A percentile compares a stretch with the other conserved stretches of the same genome.
phyloP scores from a whole-genome alignment of 2,888 invertebrate species.

The Drosophila falleni region DNA sequence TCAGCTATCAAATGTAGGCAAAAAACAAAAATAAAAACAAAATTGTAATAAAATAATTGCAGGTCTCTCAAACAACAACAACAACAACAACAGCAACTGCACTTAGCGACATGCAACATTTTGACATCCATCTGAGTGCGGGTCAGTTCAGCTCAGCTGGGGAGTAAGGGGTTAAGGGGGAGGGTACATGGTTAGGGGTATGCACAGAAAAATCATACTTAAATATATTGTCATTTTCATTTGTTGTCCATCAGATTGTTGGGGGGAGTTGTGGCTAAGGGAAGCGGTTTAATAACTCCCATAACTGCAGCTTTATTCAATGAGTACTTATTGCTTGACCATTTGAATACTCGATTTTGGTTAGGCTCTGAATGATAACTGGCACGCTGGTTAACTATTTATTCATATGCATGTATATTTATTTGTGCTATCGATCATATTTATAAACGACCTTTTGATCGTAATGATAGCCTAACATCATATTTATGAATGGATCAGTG shows the following conservation, averaged over 20 bases:
- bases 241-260: conserved; percentile 30
- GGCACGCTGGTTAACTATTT: conserved; percentile 35
- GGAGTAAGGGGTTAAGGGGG: too few species aligned
- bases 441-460: conserved; percentile 18
- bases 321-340: conserved; percentile 42
- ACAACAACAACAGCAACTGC: conserved; percentile 56
- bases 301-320: conserved; percentile 55
- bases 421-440: conserved; percentile 4
- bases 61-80: conserved; percentile 56
- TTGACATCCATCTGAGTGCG: conserved; percentile 52
- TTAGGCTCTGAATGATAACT: conserved; percentile 55
- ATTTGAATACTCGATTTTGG: conserved; percentile 30
- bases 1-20: conserved; percentile 57
- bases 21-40: conserved; percentile 29
- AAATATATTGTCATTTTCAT: conserved; percentile 49
- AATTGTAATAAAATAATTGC: conserved; percentile 75
- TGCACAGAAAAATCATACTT: conserved; percentile 7
- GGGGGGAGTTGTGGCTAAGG: not conserved
- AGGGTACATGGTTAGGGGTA: not conserved
- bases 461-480: conserved; percentile 1
- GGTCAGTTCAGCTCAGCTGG: conserved; percentile 40
- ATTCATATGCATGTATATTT: not conserved
- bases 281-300: conserved; percentile 20
- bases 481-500: conserved; percentile 28
- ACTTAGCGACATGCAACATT: conserved; percentile 77